These are phyloP conservation scores for Pseudomugil tenellus DNA, from an alignment of 2,797 vertebrate species.

Conservation along the genomic window DNA sequence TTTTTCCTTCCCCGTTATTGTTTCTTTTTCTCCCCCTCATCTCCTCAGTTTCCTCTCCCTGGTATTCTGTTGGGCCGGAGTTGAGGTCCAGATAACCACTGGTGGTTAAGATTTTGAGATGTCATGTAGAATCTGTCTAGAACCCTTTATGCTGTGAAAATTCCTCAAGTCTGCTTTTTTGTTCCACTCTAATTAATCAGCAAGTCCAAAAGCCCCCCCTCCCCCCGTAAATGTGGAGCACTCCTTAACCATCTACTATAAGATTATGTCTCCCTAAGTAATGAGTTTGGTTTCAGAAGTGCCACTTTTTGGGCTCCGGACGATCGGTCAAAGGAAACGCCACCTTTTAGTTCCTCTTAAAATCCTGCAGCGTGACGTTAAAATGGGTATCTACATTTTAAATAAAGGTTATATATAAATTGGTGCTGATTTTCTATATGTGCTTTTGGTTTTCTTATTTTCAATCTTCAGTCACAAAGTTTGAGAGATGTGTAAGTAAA, in stretches of 20 bases:
- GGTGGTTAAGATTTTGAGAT: conserved; percentile 75
- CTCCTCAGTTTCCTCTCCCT: conserved; percentile 54
- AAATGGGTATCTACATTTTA: conserved; percentile 99
- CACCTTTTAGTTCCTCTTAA: conserved; percentile 81
- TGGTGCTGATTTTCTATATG: conserved; percentile 99
- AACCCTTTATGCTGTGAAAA: conserved; percentile 79
- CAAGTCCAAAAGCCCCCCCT: conserved; percentile 68
- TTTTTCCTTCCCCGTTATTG: not conserved
- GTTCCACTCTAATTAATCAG: conserved; percentile 54
- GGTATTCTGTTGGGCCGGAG: conserved; percentile 64
- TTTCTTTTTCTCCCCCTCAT: conserved; percentile 30
- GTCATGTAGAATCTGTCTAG: conserved; percentile 68
- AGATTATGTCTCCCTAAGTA: conserved; percentile 75
- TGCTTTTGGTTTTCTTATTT: conserved; percentile 96
- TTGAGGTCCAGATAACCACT: conserved; percentile 74
- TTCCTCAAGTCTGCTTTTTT: conserved; percentile 62
- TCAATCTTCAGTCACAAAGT: conserved; percentile 96
- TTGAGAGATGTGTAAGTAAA: conserved; percentile 98
- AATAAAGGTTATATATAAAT: conserved; percentile 99
- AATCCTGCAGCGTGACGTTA: conserved; percentile 99
- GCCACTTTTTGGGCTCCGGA: conserved; percentile 96
- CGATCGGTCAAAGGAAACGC: conserved; percentile 82
- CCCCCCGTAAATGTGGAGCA: conserved; percentile 76
- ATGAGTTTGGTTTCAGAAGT: conserved; percentile 88
- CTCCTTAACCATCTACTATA: conserved; percentile 83